Evolutionary conservation across 2,113 vertebrate genomes (phyloP), one percentile per base, ranked within the genome.

Genomic region (Tretioscincus oriximinensis): DNA sequence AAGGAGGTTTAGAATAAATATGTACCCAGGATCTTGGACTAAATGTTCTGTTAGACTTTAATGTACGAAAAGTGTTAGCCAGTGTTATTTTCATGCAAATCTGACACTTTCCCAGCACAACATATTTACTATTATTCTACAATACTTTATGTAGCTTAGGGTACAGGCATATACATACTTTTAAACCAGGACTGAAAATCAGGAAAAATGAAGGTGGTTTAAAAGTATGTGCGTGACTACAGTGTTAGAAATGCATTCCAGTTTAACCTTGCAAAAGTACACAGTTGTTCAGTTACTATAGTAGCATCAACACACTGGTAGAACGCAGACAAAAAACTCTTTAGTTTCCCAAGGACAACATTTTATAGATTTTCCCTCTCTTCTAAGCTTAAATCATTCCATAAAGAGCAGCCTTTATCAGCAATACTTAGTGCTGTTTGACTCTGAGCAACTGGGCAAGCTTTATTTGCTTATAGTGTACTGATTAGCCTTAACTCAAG

Each of bases 361-460:
- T 58, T 24, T 45, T 28, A 54, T 84, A 73, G 47, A 20, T 54
- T 77, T 72, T 22, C 60, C 26, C 58, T 81, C 80, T 67, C 79
- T 84, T 74, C 65, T 84, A 73, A 21, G 73, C 88, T 88, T 77
- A 81, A 28, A 66, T 41, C 64, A 54, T 86, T n/a, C 12, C n/a
- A 79, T 74, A 78, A 69, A 79, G 51, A 79, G 71, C 71, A 51
- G 65, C 31, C n/a, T 79, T 74, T 79, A 84, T 70, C 64, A 75
- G 64, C 71, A 83, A 76, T 18, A 74, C 1, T 11, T 73, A 90
- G 41, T 63, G 76, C 54, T 78, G 78, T 54, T 73, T 87, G 69
- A 81, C 80, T 82, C 63, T 80, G 63, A 86, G 78, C 45, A 83
- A 85, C 9, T 75, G 54, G 67, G 80, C 87, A 89, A 88, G 85